Percentiles rank a stretch among this genome's conserved stretches.
phyloP scores from a whole-genome alignment of 2,888 invertebrate species.

The Tetropium fuscum region DNA sequence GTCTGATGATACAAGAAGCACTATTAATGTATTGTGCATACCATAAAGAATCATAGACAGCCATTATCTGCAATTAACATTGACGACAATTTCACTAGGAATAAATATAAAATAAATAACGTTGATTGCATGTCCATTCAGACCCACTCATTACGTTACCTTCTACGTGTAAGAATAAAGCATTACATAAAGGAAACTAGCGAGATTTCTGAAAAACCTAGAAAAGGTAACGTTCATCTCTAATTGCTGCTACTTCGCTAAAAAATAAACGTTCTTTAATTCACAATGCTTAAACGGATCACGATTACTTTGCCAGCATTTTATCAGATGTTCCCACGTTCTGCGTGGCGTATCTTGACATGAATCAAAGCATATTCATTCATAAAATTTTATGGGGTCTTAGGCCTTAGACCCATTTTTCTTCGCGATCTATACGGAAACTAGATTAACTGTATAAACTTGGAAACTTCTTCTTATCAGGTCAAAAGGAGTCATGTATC shows the following conservation, averaged over 20 bases:
- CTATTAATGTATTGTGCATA: slow-evolving; percentile 46
- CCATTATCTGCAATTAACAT: slow-evolving; percentile 63
- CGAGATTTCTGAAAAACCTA: slow-evolving; percentile 47
- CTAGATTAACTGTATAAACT: not conserved
- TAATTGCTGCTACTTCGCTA: slow-evolving; percentile 40
- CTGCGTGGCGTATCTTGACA: slow-evolving; percentile 40
- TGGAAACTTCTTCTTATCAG: not conserved
- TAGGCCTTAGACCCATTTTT: not conserved
- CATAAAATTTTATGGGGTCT: slow-evolving; percentile 22
- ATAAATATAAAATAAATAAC: slow-evolving; percentile 63
- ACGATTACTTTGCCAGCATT: slow-evolving; percentile 39
- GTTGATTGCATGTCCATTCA: slow-evolving; percentile 54
- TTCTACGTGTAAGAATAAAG: slow-evolving; percentile 52
- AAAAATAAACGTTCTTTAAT: slow-evolving; percentile 38
- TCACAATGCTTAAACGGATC: slow-evolving; percentile 39
- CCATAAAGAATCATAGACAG: slow-evolving; percentile 54
- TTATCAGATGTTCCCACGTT: slow-evolving; percentile 53
- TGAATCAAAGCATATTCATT: slow-evolving; percentile 33
- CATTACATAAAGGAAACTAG: slow-evolving; percentile 40
- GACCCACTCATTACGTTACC: slow-evolving; percentile 54
- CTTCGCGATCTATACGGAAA: not conserved
- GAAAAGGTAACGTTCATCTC: slow-evolving; percentile 39
- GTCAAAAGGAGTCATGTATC: no score
- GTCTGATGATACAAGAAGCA: slow-evolving; percentile 31
- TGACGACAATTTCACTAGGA: slow-evolving; percentile 61